Evolutionary conservation across 2,113 vertebrate genomes (phyloP).

Genomic region (Orthonyx spaldingii): DNA sequence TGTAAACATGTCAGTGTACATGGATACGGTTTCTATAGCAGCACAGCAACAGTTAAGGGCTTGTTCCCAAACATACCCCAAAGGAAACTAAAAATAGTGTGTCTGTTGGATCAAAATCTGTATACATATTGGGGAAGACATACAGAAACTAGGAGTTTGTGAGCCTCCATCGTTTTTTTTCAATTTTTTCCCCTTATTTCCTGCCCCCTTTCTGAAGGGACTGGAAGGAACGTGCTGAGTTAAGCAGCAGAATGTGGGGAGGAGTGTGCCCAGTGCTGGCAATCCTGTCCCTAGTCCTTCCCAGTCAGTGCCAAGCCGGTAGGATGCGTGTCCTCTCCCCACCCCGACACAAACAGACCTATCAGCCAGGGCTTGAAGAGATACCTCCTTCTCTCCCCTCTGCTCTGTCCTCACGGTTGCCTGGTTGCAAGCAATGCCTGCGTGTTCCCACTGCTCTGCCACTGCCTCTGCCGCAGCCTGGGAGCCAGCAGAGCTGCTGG

Average conservation of each 20-base stretch:
- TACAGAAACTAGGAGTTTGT: conserved; percentile 22
- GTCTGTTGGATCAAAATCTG: conserved; percentile 66
- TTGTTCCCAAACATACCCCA: conserved; percentile 82
- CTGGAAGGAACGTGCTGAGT: not conserved
- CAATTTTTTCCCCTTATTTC: rapidly evolving
- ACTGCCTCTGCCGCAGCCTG: not conserved
- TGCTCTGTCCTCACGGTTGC: not conserved
- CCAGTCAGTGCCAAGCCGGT: not conserved
- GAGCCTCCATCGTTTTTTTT: not conserved
- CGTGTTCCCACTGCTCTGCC: rapidly evolving
- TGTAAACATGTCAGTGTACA: conserved; percentile 85
- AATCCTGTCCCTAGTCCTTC: not conserved
- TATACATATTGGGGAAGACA: conserved; percentile 37
- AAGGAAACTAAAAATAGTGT: conserved; percentile 87
- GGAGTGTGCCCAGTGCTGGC: not conserved
- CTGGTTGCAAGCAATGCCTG: not conserved
- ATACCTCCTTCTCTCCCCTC: not conserved
- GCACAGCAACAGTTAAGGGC: conserved; percentile 84
- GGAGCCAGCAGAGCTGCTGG: not conserved
- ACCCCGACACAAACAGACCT: not conserved
- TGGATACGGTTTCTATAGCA: conserved; percentile 94
- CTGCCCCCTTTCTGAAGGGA: not conserved
- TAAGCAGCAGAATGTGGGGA: not conserved
- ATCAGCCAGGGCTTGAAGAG: rapidly evolving
- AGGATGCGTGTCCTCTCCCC: not conserved